A percentile compares a stretch with the other conserved stretches of the same genome.
Evolutionary conservation across 1,140 invertebrate genomes (phyloP).

Genomic region (Drosophila ficusphila): DNA sequence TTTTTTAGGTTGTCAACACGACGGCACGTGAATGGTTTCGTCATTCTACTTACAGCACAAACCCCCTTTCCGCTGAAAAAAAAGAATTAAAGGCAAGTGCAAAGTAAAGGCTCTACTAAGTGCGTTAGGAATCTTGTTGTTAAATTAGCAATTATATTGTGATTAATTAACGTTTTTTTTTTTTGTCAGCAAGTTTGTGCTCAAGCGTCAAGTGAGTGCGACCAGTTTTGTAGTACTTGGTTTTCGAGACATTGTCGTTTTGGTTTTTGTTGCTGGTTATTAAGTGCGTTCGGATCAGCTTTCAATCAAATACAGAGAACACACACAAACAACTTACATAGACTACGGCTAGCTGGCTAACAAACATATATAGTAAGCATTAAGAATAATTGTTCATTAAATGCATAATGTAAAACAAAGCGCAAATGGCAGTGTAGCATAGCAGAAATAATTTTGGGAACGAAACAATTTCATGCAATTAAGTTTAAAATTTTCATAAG

Average conservation of each 20-base stretch:
- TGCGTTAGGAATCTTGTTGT: slow-evolving; percentile 68
- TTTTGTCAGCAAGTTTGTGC: slow-evolving; percentile 37
- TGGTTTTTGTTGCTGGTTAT: slow-evolving; percentile 27
- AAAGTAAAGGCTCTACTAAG: slow-evolving; percentile 56
- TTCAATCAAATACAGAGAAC: slow-evolving; percentile 44
- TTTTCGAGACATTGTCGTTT: slow-evolving; percentile 19
- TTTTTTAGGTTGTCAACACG: slow-evolving; percentile 60
- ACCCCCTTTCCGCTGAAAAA: slow-evolving; percentile 36
- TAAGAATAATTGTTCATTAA: slow-evolving; percentile 70
- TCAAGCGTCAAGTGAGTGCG: slow-evolving; percentile 43
- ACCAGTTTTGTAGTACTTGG: slow-evolving; percentile 13
- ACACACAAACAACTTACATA: slow-evolving; percentile 79
- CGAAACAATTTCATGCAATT: slow-evolving; percentile 60
- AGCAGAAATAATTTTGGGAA: slow-evolving; percentile 61
- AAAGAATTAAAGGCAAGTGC: slow-evolving; percentile 53
- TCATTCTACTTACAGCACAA: slow-evolving; percentile 52
- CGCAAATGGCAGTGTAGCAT: slow-evolving; percentile 70
- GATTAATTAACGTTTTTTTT: slow-evolving; percentile 50
- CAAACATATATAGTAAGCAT: slow-evolving; percentile 63
- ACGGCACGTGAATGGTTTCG: slow-evolving; percentile 9
- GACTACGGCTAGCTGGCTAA: slow-evolving; percentile 33
- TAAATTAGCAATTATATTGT: slow-evolving; percentile 79
- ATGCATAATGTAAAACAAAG: slow-evolving; percentile 80
- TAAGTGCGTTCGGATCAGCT: slow-evolving; percentile 46
- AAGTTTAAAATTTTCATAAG: slow-evolving; percentile 46